phyloP scores from a whole-genome alignment of 2,113 vertebrate genomes.

The Eonycteris spelaea region DNA sequence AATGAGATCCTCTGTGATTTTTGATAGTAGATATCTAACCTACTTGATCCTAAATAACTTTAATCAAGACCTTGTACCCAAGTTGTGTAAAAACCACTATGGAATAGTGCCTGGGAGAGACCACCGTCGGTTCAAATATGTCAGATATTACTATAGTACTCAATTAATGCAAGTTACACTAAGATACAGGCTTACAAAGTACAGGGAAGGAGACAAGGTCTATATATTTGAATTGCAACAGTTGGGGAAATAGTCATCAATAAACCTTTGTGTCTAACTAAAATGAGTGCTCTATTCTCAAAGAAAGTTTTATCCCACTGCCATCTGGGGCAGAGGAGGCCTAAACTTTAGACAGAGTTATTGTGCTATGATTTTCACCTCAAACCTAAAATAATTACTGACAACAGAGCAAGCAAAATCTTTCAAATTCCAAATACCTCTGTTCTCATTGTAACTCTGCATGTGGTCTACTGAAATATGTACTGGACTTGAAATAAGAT shows the following conservation, averaged over 20 bases:
- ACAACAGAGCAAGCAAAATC: neutral
- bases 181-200: neutral
- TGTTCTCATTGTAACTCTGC: neutral
- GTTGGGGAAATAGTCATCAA: neutral
- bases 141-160: neutral
- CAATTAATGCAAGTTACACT: neutral
- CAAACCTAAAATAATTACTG: neutral
- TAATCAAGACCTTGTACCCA: neutral
- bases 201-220: neutral
- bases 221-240: neutral
- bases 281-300: neutral
- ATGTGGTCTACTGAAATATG: neutral
- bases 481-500: neutral
- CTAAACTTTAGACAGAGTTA: neutral
- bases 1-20: neutral
- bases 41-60: neutral
- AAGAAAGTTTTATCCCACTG: neutral
- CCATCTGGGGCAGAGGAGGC: neutral
- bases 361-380: neutral
- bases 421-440: neutral
- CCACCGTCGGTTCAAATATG: neutral
- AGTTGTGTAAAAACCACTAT: neutral
- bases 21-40: neutral
- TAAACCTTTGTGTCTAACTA: neutral
- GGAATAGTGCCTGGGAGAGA: neutral